Conservation (phyloP, 92 coral and sea anemone genomes). For the Porites lobata region DNA sequence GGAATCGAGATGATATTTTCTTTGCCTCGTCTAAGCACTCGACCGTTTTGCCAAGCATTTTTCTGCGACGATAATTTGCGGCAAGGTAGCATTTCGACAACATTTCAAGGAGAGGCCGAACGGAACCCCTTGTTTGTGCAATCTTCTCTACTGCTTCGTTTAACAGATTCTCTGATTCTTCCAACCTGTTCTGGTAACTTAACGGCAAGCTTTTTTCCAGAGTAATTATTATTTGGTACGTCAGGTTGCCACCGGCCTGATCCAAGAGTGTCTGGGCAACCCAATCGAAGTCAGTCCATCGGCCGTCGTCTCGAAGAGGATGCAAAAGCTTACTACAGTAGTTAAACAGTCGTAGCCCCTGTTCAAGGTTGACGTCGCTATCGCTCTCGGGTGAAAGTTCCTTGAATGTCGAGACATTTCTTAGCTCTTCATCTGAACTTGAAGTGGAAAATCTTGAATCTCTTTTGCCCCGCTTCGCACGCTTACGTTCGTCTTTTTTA, state of each 20-base stretch:
- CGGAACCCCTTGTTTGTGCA: background rate
- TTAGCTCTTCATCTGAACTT: background rate
- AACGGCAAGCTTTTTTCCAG: background rate
- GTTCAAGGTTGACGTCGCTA: background rate
- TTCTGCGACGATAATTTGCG: constrained; percentile 6
- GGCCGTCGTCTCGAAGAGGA: constrained; percentile 14
- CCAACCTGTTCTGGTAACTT: constrained; percentile 2
- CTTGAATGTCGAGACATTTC: background rate
- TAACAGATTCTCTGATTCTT: constrained; percentile 7
- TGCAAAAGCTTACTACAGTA: background rate
- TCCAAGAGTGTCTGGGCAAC: background rate
- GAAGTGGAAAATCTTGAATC: background rate
- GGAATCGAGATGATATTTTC: background rate
- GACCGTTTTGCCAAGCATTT: background rate
- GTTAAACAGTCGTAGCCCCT: background rate
- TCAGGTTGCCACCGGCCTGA: background rate
- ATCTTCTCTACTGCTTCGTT: background rate
- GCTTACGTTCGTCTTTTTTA: background rate
- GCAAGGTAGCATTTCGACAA: constrained; percentile 4
- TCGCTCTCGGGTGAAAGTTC: background rate
- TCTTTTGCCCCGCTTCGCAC: background rate
- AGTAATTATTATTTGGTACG: background rate
- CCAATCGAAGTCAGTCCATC: constrained; percentile 6
- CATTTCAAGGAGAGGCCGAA: constrained; percentile 2
- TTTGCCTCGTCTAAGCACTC: background rate